Percentiles rank a stretch among this genome's conserved stretches.
Conservation (phyloP, 2,797 vertebrate genomes). For the Anas capensis region DNA sequence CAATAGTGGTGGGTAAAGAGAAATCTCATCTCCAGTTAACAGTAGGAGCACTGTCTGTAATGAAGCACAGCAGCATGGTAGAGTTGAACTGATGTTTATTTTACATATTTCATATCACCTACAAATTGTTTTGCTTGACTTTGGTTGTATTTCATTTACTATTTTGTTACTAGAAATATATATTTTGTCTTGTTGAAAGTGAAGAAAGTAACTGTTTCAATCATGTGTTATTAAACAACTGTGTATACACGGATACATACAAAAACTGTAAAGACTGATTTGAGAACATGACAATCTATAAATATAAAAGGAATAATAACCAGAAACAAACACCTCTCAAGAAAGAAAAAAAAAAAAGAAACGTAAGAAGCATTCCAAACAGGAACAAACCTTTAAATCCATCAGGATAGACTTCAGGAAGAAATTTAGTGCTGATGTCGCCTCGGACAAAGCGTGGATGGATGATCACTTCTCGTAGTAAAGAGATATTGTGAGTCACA, state of each 20-base stretch:
- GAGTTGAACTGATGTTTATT: background rate
- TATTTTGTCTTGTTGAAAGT: background rate
- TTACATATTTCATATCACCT: background rate
- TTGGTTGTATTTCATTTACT: background rate
- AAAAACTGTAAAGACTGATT: background rate
- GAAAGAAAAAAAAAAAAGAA: background rate
- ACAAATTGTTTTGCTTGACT: background rate
- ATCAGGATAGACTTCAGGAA: constrained; percentile 94
- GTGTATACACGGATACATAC: background rate
- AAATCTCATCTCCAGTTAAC: background rate
- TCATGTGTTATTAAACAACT: background rate
- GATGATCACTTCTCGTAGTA: constrained; percentile 92
- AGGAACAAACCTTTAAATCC: constrained; percentile 90
- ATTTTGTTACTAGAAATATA: background rate
- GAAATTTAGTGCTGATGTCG: constrained; percentile 95
- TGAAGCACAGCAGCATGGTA: background rate
- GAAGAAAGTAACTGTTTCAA: background rate
- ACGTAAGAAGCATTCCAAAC: background rate
- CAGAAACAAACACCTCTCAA: background rate
- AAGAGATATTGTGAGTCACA: constrained; percentile 96
- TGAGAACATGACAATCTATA: background rate
- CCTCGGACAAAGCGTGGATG: constrained; percentile 92
- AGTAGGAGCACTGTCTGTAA: background rate
- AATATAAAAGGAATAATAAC: background rate
- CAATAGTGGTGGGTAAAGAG: background rate